Evolutionary conservation across 1,140 invertebrate genomes (phyloP).

Genomic region (Zelostemma sp.): DNA sequence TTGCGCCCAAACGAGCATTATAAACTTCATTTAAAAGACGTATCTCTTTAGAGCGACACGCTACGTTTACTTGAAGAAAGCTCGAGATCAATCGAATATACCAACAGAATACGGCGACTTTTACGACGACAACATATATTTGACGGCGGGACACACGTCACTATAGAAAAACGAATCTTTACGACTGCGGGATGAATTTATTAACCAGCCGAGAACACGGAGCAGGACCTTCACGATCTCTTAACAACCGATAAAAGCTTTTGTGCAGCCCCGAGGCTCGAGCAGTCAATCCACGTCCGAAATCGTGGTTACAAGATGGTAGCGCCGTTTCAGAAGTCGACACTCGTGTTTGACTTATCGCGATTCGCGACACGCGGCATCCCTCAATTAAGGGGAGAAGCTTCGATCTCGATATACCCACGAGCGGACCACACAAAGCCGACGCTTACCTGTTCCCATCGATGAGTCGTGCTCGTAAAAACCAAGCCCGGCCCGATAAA

Average conservation of each 20-base stretch:
- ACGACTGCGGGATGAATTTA: not conserved
- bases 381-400: not conserved
- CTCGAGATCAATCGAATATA: not conserved
- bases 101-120: not conserved
- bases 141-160: not conserved
- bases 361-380: slow-evolving; percentile 51
- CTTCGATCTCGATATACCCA: not conserved
- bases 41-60: not conserved
- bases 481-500: slow-evolving; percentile 69
- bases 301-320: not conserved
- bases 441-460: slow-evolving; percentile 58
- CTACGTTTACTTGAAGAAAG: not conserved
- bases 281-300: not conserved
- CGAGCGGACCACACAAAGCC: slow-evolving; percentile 56
- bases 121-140: not conserved
- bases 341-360: slow-evolving; percentile 55
- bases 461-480: slow-evolving; percentile 66
- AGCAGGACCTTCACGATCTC: not conserved
- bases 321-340: slow-evolving; percentile 36
- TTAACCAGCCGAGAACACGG: not conserved
- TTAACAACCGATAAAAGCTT: not conserved
- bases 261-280: not conserved
- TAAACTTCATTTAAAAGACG: too few relatives aligned
- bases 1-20: too few relatives aligned
- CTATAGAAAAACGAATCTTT: not conserved